A percentile compares a stretch with the other conserved stretches of the same genome.
Conservation (phyloP, 2,113 vertebrate species). For the Dissostichus mawsoni region DNA sequence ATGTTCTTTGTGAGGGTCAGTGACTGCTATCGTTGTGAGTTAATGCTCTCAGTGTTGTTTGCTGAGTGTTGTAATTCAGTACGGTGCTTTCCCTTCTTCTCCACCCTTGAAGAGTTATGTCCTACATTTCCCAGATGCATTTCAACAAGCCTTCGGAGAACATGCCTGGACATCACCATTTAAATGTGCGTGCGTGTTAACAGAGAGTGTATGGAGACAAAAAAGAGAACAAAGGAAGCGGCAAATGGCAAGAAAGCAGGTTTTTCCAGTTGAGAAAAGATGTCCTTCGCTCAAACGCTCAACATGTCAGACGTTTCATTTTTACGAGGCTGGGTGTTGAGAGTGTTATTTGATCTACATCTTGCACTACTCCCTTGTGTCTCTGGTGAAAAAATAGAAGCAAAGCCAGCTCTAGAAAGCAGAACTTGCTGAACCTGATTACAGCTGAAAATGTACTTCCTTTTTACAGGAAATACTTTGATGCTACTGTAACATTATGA, state of each 20-base stretch:
- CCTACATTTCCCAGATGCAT: not conserved
- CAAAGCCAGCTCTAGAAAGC: not conserved
- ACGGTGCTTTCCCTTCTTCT: constrained; percentile 10
- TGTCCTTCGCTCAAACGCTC: not conserved
- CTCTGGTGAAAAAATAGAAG: constrained; percentile 21
- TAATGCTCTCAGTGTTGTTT: not conserved
- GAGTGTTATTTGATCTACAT: constrained; percentile 37
- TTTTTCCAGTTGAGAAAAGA: constrained; percentile 10
- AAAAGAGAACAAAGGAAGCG: not conserved
- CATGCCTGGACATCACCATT: not conserved
- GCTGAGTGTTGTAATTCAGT: constrained; percentile 1
- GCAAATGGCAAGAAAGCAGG: not conserved
- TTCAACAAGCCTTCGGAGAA: not conserved
- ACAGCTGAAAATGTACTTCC: not conserved
- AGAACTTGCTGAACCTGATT: not conserved
- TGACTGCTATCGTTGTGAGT: not conserved
- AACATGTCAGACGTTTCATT: constrained; percentile 12
- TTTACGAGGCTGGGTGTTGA: constrained; percentile 28
- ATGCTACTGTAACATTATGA: not conserved
- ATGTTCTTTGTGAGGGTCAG: not conserved
- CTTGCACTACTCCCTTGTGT: constrained; percentile 24
- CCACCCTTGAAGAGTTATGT: constrained; percentile 15
- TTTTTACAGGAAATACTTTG: not conserved
- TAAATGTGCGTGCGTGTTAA: not conserved
- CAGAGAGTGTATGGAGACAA: not conserved